phyloP scores from a whole-genome alignment of 1,140 invertebrate genomes.

The Kradibia gibbosae region DNA sequence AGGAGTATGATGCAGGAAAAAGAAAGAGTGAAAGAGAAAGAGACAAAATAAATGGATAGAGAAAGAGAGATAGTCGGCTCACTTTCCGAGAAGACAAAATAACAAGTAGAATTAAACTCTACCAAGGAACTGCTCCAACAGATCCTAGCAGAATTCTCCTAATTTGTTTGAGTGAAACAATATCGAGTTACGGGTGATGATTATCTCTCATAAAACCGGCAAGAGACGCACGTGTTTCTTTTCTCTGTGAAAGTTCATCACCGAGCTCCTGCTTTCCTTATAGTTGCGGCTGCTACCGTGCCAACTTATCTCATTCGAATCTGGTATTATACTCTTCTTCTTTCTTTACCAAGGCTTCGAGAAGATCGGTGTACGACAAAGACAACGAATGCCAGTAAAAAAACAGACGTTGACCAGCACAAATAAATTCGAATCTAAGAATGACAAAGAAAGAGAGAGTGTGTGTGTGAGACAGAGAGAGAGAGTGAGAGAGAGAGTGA shows the following conservation, averaged over 20 bases:
- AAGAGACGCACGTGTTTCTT: constrained; percentile 67
- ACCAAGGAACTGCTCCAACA: constrained; percentile 24
- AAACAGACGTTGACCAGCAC: constrained; percentile 10
- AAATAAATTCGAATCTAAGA: background rate
- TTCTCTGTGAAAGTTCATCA: constrained; percentile 64
- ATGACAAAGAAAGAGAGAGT: background rate
- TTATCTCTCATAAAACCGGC: constrained; percentile 57
- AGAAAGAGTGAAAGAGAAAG: background rate
- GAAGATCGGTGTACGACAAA: constrained; percentile 47
- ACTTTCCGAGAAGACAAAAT: constrained; percentile 57
- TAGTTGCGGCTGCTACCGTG: constrained; percentile 63
- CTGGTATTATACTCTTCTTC: constrained; percentile 50
- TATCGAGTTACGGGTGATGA: constrained; percentile 71
- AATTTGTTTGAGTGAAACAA: constrained; percentile 72
- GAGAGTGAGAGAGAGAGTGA: background rate
- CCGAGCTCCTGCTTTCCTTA: constrained; percentile 31
- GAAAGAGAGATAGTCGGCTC: constrained; percentile 25
- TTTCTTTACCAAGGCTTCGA: constrained; percentile 15
- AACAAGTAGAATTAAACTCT: constrained; percentile 62
- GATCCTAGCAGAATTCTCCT: constrained; percentile 62
- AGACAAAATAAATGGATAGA: background rate
- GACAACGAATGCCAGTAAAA: constrained; percentile 9
- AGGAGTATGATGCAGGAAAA: background rate
- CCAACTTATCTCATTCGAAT: constrained; percentile 66
- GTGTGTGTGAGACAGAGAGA: background rate